A percentile compares a stretch with the other conserved stretches of the same genome.
Evolutionary conservation across 1,140 invertebrate species (phyloP).

Genomic region (Atta cephalotes): DNA sequence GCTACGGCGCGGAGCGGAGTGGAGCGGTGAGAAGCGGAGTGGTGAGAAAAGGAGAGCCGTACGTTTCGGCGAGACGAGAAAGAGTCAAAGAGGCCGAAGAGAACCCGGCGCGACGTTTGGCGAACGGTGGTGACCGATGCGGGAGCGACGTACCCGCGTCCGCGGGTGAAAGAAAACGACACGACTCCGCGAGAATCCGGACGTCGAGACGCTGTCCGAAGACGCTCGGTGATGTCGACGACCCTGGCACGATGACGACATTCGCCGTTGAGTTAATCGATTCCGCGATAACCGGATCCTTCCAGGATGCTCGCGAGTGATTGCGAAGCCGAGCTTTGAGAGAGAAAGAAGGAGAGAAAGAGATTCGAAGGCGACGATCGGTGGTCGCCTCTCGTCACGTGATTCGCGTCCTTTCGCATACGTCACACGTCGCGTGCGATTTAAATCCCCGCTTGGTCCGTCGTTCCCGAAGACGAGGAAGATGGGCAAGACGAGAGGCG

Average conservation of each 20-base stretch:
- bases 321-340: not conserved
- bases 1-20: not conserved
- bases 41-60: not conserved
- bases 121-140: not conserved
- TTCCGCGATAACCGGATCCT: not conserved
- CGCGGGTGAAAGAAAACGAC: not conserved
- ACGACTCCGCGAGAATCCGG: not conserved
- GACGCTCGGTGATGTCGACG: constrained; percentile 39
- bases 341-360: not conserved
- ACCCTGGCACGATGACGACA: not conserved
- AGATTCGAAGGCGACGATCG: constrained; percentile 31
- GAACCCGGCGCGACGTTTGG: not conserved
- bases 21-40: not conserved
- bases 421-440: constrained; percentile 75
- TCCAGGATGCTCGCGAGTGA: constrained; percentile 8
- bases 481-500: constrained; percentile 85
- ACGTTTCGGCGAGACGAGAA: not conserved
- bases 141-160: not conserved
- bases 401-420: constrained; percentile 65
- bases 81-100: not conserved
- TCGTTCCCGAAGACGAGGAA: not conserved
- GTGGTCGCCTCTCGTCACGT: constrained; percentile 73
- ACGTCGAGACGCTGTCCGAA: not conserved
- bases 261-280: not conserved
- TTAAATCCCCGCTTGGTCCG: constrained; percentile 60